A percentile compares a stretch with the other conserved stretches of the same genome.
These are phyloP conservation scores for Sterna hirundo DNA, from an alignment of 2,113 vertebrate genomes.

Conservation along the genomic window DNA sequence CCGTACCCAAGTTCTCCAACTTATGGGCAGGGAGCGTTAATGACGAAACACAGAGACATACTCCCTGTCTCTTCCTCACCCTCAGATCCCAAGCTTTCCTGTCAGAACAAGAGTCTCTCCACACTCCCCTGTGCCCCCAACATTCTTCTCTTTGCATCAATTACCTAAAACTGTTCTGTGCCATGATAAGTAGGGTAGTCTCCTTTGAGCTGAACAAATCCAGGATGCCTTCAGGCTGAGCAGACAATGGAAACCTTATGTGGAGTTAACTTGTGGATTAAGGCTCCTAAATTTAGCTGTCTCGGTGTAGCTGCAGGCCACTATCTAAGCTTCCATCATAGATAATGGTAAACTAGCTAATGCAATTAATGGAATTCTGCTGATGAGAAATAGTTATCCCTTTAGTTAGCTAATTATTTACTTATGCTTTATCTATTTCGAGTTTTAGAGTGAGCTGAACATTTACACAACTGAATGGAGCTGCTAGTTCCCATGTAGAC, in stretches of 20 bases:
- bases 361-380: not conserved
- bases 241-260: not conserved
- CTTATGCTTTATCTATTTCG: not conserved
- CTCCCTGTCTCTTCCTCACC: rapidly evolving
- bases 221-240: not conserved
- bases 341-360: not conserved
- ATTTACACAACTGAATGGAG: not conserved
- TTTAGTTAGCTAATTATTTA: not conserved
- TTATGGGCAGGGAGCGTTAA: not conserved
- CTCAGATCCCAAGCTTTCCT: not conserved
- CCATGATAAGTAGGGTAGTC: rapidly evolving
- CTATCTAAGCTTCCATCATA: not conserved
- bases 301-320: not conserved
- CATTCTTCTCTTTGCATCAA: not conserved
- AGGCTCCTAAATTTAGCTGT: not conserved
- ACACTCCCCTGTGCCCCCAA: rapidly evolving
- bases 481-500: not conserved
- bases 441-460: not conserved
- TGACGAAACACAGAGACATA: not conserved
- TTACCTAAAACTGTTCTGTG: not conserved
- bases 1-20: not conserved
- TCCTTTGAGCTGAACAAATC: not conserved
- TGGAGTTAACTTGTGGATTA: not conserved
- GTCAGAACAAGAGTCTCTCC: not conserved
- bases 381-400: not conserved